These are phyloP conservation scores for Zeus faber DNA, from an alignment of 2,113 vertebrate genomes.

Conservation along the genomic window DNA sequence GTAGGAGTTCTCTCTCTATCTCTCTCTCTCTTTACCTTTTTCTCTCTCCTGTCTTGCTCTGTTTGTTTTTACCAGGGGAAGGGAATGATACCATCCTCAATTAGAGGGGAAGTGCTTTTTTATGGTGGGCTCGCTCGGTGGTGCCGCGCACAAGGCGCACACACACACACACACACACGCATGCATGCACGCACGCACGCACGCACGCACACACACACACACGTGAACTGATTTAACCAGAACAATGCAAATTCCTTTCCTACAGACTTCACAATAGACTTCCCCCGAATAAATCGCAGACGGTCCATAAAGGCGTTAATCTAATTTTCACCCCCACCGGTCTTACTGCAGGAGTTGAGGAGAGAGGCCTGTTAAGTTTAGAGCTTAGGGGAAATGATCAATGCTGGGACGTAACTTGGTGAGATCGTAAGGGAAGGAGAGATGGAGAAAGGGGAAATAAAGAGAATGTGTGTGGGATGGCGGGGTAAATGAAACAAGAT, in stretches of 20 bases:
- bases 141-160: conserved; percentile 35
- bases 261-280: conserved; percentile 28
- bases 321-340: conserved; percentile 14
- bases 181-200: conserved; percentile 19
- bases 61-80: conserved; percentile 62
- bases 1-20: conserved; percentile 27
- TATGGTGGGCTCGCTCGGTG: conserved; percentile 60
- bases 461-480: no score
- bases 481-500: no score
- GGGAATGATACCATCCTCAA: conserved; percentile 62
- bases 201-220: background rate
- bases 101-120: conserved; percentile 74
- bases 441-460: no score
- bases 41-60: conserved; percentile 22
- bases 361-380: conserved; percentile 29
- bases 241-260: conserved; percentile 38
- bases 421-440: no score
- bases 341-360: conserved; percentile 12
- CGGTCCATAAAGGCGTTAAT: conserved; percentile 12
- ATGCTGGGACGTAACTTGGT: no score
- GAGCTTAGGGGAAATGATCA: no score
- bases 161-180: conserved; percentile 27
- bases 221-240: conserved; percentile 49
- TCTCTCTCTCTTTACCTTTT: conserved; percentile 25
- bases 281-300: conserved; percentile 13